phyloP scores from a whole-genome alignment of 2,888 invertebrate species.

The Sinotaia quadrata region DNA sequence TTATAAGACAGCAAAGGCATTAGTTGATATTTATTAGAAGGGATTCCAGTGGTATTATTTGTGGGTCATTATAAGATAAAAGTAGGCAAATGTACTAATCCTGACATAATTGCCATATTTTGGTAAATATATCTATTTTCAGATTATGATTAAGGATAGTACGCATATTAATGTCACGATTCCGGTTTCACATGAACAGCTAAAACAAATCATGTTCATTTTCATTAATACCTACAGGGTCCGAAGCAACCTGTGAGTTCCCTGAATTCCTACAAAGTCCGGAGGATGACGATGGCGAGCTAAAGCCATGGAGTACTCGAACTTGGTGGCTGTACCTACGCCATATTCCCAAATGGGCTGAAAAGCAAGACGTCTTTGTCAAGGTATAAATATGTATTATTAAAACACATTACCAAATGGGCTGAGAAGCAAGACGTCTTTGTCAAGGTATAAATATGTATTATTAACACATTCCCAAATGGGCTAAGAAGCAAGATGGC shows the following conservation, averaged over 20 bases:
- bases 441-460: conserved; percentile 32
- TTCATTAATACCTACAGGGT: conserved; percentile 28
- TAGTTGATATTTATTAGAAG: too few relatives aligned
- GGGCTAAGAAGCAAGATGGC: conserved; percentile 55
- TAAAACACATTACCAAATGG: conserved; percentile 53
- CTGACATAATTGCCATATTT: too few relatives aligned
- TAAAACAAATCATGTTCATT: too few relatives aligned
- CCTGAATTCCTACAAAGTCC: conserved; percentile 58
- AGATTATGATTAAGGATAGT: too few relatives aligned
- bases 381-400: conserved; percentile 29
- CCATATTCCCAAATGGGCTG: conserved; percentile 52
- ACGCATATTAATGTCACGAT: too few relatives aligned
- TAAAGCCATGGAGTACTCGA: conserved; percentile 57
- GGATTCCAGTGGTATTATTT: too few relatives aligned
- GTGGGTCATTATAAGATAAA: too few relatives aligned
- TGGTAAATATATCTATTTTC: too few relatives aligned
- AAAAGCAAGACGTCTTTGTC: conserved; percentile 52
- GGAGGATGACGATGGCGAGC: conserved; percentile 41
- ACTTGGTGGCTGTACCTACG: conserved; percentile 59
- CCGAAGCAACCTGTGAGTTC: conserved; percentile 47
- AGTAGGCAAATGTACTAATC: too few relatives aligned
- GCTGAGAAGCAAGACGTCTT: conserved; percentile 53
- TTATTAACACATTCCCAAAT: conserved; percentile 53
- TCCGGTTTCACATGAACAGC: too few relatives aligned
- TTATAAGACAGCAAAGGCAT: too few relatives aligned